Evolutionary conservation across 2,113 vertebrate genomes (phyloP), one percentile per base, ranked within the genome.

Genomic region (Syngnathus floridae): DNA sequence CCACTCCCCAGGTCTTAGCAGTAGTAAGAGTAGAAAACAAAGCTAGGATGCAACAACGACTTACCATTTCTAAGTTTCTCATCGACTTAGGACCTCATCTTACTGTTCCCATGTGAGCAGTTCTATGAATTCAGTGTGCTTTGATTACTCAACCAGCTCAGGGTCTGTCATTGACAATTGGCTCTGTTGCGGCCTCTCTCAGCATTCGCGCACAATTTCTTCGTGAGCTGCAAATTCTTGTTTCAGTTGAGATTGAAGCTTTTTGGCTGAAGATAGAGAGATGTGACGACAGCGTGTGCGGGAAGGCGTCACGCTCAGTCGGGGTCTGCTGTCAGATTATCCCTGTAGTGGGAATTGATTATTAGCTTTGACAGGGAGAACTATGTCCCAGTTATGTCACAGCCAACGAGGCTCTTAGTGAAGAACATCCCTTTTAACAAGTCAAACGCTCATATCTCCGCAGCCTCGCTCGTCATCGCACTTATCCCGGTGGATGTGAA

Each of bases 321-420:
- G 82, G 73, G 82, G 78, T 76, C 75, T 59, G 71, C 82, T 88
- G 88, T 89, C 87, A 88, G 81, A 88, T 89, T 87, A 86, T 75
- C 78, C 66, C 81, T 65, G 59, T 80, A 52, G 79, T 75, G 79
- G 70, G 84, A 88, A 87, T 90, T 84, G 86, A 89, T 91, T 84
- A 89, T 87, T 81, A 86, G 62, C 82, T 86, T 84, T 91, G 88
- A 90, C 84, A 80, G 86, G 79, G 68, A 87, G 78, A 90, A 86
- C 81, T 80, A 85, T 75, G 87, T 86, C 88, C 87, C 79, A 91
- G 87, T 90, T 92, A 83, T 88, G 88, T 92, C 90, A 91, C 55
- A 78, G 70, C 76, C 84, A 84, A 80, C 81, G 58, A 80, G 74
- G 78, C 75, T 89, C 81, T 87, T 69, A 75, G 75, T 86, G 79